A percentile compares a stretch with the other conserved stretches of the same genome.
These are phyloP conservation scores for Carabus problematicus DNA, from an alignment of 2,888 invertebrate species.

Conservation along the genomic window DNA sequence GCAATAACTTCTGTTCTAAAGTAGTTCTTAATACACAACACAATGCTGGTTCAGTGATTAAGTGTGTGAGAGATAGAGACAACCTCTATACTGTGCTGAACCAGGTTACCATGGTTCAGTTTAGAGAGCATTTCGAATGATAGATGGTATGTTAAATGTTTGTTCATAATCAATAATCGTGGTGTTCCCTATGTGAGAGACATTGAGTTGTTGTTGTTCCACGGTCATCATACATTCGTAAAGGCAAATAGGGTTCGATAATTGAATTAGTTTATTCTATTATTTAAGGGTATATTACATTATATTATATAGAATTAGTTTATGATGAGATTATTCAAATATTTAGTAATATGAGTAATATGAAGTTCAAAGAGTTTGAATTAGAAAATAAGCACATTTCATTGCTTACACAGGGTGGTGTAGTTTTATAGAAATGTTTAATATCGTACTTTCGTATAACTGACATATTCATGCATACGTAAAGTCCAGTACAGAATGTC, in stretches of 20 bases:
- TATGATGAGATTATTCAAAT: constrained; percentile 15
- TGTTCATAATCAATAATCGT: background rate
- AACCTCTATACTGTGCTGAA: too few species aligned
- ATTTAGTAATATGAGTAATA: constrained; percentile 26
- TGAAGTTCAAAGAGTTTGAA: constrained; percentile 39
- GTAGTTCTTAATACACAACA: too few species aligned
- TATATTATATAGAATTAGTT: background rate
- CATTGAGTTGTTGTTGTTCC: too few species aligned
- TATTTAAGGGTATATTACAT: constrained; percentile 9
- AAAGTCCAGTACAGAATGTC: constrained; percentile 28
- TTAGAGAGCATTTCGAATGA: background rate
- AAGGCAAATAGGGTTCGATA: background rate
- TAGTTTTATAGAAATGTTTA: constrained; percentile 45
- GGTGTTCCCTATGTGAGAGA: too few species aligned
- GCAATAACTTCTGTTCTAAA: too few species aligned
- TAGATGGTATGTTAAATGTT: constrained; percentile 6
- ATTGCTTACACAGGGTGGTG: constrained; percentile 49
- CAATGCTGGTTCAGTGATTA: too few species aligned
- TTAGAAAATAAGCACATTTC: constrained; percentile 43
- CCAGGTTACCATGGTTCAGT: background rate
- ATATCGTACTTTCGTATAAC: constrained; percentile 31
- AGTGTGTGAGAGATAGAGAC: too few species aligned
- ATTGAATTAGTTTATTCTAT: constrained; percentile 2
- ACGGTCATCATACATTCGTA: too few species aligned
- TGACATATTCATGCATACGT: constrained; percentile 26